A percentile compares a stretch with the other conserved stretches of the same genome.
Conservation (phyloP, 2,113 vertebrate species). For the Nanorana parkeri region DNA sequence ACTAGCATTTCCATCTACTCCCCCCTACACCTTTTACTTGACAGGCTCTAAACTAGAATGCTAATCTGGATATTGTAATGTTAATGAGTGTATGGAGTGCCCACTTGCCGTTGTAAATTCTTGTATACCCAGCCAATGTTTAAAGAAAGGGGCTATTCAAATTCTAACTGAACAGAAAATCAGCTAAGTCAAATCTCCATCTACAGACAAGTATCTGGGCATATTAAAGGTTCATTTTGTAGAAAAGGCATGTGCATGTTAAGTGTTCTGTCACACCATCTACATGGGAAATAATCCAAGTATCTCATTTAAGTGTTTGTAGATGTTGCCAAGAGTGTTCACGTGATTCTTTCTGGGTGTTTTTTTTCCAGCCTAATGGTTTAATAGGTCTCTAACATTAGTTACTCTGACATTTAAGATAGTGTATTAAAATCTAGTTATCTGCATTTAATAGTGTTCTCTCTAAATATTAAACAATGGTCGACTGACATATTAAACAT, state of each 20-base stretch:
- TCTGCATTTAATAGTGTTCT: constrained; percentile 15
- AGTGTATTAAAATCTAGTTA: constrained; percentile 44
- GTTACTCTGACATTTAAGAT: constrained; percentile 18
- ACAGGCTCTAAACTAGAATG: constrained; percentile 39
- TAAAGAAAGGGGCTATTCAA: constrained; percentile 44
- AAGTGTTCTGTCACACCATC: constrained; percentile 46
- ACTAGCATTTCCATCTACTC: not conserved
- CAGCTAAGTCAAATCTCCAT: constrained; percentile 49
- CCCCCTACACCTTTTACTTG: not conserved
- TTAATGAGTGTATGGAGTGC: constrained; percentile 43
- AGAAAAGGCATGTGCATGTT: constrained; percentile 47
- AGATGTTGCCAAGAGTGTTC: constrained; percentile 32
- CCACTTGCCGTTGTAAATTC: constrained; percentile 49
- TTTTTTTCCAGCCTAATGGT: constrained; percentile 17
- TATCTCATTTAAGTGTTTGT: constrained; percentile 43
- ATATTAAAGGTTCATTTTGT: constrained; percentile 47
- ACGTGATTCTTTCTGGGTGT: not conserved
- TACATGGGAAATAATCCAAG: constrained; percentile 41
- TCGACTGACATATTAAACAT: not conserved
- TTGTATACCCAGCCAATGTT: constrained; percentile 50
- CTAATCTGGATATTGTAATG: constrained; percentile 55
- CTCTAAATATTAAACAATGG: not conserved
- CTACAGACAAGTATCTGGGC: constrained; percentile 45
- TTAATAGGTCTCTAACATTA: constrained; percentile 14
- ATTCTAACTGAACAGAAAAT: constrained; percentile 40